Evolutionary conservation across 2,797 vertebrate species (phyloP), one percentile per base, ranked within the genome.

Genomic region (Myripristis jacobus): DNA sequence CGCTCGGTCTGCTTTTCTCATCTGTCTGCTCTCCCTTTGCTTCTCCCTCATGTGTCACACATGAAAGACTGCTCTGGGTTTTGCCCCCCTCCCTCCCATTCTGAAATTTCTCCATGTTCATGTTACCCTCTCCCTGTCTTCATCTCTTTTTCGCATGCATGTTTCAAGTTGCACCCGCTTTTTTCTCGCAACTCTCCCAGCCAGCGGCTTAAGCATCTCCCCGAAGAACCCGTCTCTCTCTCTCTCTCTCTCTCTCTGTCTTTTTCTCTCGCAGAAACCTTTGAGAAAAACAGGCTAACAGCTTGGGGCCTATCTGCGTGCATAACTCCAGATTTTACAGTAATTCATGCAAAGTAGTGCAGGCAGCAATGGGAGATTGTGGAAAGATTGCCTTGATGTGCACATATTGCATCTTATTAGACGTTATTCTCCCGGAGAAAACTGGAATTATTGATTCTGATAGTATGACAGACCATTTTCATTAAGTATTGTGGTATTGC

Each of bases 301-400:
- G 84, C 90, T 89, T 64, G 77, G 84, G 87, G 88, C 85, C 85
- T 82, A 83, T 85, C 85, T 85, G 75, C 64, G 71, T 82, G 83
- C 88, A 87, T 77, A 87, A 88, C 88, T 89, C 90, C 80, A 80
- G 79, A 87, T 90, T 88, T 81, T 87, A 85, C 83, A 88, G 82
- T 89, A 91, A 89, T 89, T 91, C 89, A 91, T 90, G 88, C 90
- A 92, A 90, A 91, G 82, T 82, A 87, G 81, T 57, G 65, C 73
- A 43, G 72, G 74, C 82, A 85, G 87, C 85, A 63, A 73, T 65
- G 85, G 82, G 82, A 88, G 80, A 87, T 81, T 79, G 84, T 85
- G 80, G 66, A 87, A 74, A 84, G 87, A 91, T 89, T 88, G 88
- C 80, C 83, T 87, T 82, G 79, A 91, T 86, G 87, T 84, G 76